A percentile compares a stretch with the other conserved stretches of the same genome.
These are phyloP conservation scores for Tyria jacobaeae DNA, from an alignment of 2,888 invertebrate genomes.

Conservation along the genomic window DNA sequence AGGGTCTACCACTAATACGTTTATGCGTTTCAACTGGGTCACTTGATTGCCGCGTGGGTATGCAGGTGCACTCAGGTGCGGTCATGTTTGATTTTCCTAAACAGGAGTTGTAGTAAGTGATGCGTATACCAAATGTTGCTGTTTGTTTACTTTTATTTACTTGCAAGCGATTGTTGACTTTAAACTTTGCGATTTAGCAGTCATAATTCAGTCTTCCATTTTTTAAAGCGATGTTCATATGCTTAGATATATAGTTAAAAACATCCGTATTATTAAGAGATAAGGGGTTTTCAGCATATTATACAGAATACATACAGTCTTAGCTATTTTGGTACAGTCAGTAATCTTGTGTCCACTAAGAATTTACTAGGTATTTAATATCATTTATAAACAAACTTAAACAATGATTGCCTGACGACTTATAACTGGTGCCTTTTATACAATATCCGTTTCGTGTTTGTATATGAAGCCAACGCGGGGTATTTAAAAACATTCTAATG, in stretches of 20 bases:
- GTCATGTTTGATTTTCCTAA: no score
- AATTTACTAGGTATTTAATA: no score
- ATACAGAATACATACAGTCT: no score
- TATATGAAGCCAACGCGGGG: no score
- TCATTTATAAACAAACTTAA: background rate
- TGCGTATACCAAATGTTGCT: background rate
- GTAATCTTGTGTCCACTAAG: no score
- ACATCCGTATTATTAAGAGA: no score
- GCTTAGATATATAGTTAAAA: no score
- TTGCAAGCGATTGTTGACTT: no score
- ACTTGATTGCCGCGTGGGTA: constrained; percentile 23
- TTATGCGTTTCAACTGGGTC: constrained; percentile 57
- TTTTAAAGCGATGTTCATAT: no score
- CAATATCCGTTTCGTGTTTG: background rate
- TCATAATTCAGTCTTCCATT: background rate
- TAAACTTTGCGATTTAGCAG: background rate
- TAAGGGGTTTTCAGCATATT: no score
- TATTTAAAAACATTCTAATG: no score
- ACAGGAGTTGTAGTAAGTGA: background rate
- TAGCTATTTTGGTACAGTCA: no score
- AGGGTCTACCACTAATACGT: constrained; percentile 59
- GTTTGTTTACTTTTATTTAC: background rate
- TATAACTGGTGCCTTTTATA: background rate
- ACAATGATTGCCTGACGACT: background rate
- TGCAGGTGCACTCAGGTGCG: background rate